Base-by-base conservation (phyloP, 92 coral and sea anemone genomes). In the Muricea muricata region DNA sequence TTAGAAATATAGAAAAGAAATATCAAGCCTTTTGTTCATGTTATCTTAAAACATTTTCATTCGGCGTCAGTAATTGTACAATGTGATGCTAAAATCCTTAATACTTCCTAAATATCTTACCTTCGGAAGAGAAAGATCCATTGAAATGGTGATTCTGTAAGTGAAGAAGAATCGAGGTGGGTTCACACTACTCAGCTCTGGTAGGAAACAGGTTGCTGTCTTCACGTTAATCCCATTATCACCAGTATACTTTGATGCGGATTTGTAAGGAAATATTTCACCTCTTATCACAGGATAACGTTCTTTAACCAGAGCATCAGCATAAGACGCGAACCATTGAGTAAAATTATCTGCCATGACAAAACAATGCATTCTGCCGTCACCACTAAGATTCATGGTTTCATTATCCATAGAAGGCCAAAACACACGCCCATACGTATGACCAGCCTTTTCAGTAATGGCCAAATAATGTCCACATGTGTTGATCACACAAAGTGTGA, bases 401-500 rank as follows among this genome's bases (percentile, higher is more conserved):
- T 93, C 93, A 55, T 79, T 74, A 82, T 81, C 92, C 23, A 97
- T 90, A 61, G 93, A 91, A 28, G 99, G 99, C 98, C 98, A 97
- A 67, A 97, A 97, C 4, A 97, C 84, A 55, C 93, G 94, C 20
- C 98, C 98, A 12, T 86, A 91, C 33, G 84, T 84, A 81, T 93
- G 98, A 11, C 99, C 98, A 40, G 89, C 95, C 67, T 97, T 91
- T 39, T 86, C 91, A 30, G 98, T 83, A 34, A 97, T 80, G 23
- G 99, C 99, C 83, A 97, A 89, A 65, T 94, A 97, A 63, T 97
- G 99, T 70, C 99, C 99, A 86, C 86, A 92, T 40, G 97, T 95
- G 66, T 96, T 97, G 61, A 87, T 85, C 48, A 94, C 84, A 87
- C 99, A 97, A 18, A 97, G 83, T 3, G 99, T 90, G 25, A 97